Evolutionary conservation across 2,113 vertebrate genomes (phyloP).

Genomic region (Macaca mulatta): DNA sequence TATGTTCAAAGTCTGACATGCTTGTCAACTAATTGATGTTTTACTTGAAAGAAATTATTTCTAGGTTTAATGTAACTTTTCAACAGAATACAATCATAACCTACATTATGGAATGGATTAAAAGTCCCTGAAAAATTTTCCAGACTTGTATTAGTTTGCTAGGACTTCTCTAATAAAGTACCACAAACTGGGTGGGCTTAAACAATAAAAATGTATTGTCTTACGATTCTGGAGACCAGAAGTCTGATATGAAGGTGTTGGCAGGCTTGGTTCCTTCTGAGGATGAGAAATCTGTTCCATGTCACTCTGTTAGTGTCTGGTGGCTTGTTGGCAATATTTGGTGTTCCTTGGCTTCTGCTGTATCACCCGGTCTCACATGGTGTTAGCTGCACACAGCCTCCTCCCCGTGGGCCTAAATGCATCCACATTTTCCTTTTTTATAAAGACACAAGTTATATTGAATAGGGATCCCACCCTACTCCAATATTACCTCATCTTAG

Average conservation of each 20-base stretch:
- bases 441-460: not conserved
- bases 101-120: not conserved
- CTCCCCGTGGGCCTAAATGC: not conserved
- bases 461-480: too few species aligned
- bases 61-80: not conserved
- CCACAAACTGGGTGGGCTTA: not conserved
- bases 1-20: not conserved
- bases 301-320: not conserved
- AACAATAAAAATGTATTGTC: not conserved
- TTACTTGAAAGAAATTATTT: not conserved
- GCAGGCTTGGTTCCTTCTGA: not conserved
- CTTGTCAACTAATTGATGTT: not conserved
- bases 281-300: not conserved
- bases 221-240: not conserved
- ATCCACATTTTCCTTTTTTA: not conserved
- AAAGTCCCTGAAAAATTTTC: not conserved
- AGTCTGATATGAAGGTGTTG: too few species aligned
- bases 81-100: not conserved
- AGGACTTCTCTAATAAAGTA: not conserved
- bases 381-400: not conserved
- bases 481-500: not conserved
- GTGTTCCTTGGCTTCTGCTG: not conserved
- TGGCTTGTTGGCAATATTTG: not conserved
- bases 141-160: not conserved
- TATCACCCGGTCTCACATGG: not conserved